These are phyloP conservation scores for Palythoa grandiflora DNA, from an alignment of 92 coral and sea anemone species.

Conservation along the genomic window DNA sequence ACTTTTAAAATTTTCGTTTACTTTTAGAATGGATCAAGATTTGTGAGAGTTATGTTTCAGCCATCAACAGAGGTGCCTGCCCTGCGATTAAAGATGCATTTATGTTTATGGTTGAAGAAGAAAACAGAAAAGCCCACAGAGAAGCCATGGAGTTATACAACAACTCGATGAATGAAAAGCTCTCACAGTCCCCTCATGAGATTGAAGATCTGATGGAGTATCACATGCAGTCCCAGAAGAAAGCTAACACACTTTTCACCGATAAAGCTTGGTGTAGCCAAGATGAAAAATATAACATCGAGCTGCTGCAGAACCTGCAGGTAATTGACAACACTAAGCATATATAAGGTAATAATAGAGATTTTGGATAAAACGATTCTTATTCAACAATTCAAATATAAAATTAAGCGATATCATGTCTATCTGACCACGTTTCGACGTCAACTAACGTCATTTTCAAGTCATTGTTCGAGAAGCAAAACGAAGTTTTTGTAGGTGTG, in stretches of 20 bases:
- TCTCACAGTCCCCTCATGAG: background rate
- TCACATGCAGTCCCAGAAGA: conserved; percentile 36
- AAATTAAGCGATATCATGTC: too few species aligned
- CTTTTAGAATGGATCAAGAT: conserved; percentile 40
- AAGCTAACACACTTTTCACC: conserved; percentile 11
- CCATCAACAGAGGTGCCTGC: conserved; percentile 42
- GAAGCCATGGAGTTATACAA: background rate
- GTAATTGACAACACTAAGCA: background rate
- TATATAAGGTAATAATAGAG: too few species aligned
- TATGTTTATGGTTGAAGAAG: conserved; percentile 14
- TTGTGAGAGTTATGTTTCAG: conserved; percentile 42
- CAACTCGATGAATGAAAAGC: conserved; percentile 5
- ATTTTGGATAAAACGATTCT: too few species aligned
- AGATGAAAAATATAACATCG: conserved; percentile 33
- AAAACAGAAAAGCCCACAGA: background rate
- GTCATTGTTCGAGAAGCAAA: too few species aligned
- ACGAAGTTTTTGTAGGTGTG: too few species aligned
- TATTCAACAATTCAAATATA: too few species aligned
- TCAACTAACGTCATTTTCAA: too few species aligned
- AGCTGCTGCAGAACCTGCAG: background rate
- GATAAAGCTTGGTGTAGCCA: conserved; percentile 36
- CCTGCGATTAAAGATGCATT: conserved; percentile 34
- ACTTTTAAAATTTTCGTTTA: background rate
- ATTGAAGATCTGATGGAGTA: conserved; percentile 11
- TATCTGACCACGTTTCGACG: too few species aligned